Conservation (phyloP, 1,140 invertebrate genomes). For the Drosophila nigromelanica region DNA sequence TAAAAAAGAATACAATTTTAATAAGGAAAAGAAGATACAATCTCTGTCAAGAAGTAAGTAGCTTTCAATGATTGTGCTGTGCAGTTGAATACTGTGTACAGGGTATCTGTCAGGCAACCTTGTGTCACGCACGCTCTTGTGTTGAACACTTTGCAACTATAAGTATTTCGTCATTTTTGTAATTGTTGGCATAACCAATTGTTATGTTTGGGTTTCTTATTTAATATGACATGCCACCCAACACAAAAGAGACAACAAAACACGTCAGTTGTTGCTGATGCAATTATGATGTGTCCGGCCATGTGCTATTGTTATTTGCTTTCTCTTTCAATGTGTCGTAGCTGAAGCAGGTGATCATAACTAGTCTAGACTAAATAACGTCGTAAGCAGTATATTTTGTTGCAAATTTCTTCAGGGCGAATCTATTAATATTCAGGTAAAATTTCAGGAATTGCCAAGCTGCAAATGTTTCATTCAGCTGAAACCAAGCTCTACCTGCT, state of each 20-base stretch:
- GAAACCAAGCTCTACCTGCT: slow-evolving; percentile 9
- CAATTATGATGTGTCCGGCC: slow-evolving; percentile 16
- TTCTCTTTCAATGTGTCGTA: slow-evolving; percentile 6
- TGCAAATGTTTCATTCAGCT: slow-evolving; percentile 18
- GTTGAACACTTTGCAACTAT: slow-evolving; percentile 28
- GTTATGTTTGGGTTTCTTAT: slow-evolving; percentile 40
- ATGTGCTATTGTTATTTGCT: slow-evolving; percentile 25
- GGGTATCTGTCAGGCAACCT: not conserved
- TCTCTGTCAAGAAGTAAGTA: too few relatives aligned
- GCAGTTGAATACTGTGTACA: not conserved
- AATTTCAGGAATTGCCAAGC: not conserved
- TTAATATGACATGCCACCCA: slow-evolving; percentile 48
- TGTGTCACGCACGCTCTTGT: not conserved
- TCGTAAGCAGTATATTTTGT: not conserved
- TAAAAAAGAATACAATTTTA: too few relatives aligned
- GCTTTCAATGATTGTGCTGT: too few relatives aligned
- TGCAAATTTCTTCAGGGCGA: not conserved
- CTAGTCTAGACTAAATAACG: not conserved
- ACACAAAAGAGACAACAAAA: slow-evolving; percentile 7
- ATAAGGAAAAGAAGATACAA: too few relatives aligned
- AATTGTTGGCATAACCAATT: slow-evolving; percentile 30
- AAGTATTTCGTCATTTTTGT: slow-evolving; percentile 64
- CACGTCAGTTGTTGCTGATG: slow-evolving; percentile 31
- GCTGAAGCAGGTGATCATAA: not conserved
- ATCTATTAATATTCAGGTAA: not conserved